These are phyloP conservation scores for Bombyx mori DNA, from an alignment of 1,140 invertebrate species.

Conservation along the genomic window ASM3026992v2 NC_085125.1:14785001-14785500, in stretches of 20 bases:
- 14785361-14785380: too few relatives aligned
- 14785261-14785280: constrained; percentile 80
- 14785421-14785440: too few relatives aligned
- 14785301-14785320: constrained; percentile 82
- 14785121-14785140: not conserved
- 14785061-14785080: constrained; percentile 90
- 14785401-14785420: too few relatives aligned
- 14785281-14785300: constrained; percentile 87
- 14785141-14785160: not conserved
- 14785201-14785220: constrained; percentile 26
- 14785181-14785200: not conserved
- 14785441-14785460: too few relatives aligned
- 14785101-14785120: constrained; percentile 3
- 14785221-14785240: constrained; percentile 59
- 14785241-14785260: constrained; percentile 88
- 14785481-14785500: too few relatives aligned
- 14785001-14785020: constrained; percentile 91
- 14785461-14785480: too few relatives aligned
- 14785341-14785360: constrained; percentile 75
- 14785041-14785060: constrained; percentile 90
- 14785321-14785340: constrained; percentile 84
- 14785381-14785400: too few relatives aligned
- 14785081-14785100: constrained; percentile 39
- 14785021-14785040: constrained; percentile 94
- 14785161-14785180: constrained; percentile 7